phyloP scores from a whole-genome alignment of 2,888 invertebrate species.

The Diarsia rubi region DNA sequence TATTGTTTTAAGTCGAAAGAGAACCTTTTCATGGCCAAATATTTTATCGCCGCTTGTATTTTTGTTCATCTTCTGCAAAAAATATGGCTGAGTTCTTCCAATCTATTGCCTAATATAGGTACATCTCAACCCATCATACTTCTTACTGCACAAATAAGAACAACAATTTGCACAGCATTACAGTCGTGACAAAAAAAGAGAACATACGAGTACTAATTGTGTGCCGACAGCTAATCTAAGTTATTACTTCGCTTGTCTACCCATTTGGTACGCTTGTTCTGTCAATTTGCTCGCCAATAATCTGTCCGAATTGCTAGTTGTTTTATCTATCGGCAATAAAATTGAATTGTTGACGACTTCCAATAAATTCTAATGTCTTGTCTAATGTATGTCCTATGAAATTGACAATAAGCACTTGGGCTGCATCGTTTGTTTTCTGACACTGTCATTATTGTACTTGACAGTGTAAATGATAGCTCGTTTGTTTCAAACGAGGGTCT shows the following conservation, averaged over 20 bases:
- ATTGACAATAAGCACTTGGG: constrained; percentile 24
- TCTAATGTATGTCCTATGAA: constrained; percentile 25
- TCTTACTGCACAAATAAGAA: constrained; percentile 32
- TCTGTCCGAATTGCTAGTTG: constrained; percentile 58
- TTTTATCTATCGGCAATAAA: constrained; percentile 57
- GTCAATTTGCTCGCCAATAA: constrained; percentile 67
- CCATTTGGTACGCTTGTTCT: constrained; percentile 66
- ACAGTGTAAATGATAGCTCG: constrained; percentile 16
- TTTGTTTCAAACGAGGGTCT: constrained; percentile 30
- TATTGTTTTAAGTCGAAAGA: too few relatives aligned
- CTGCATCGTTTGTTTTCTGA: constrained; percentile 33
- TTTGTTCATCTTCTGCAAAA: neutral
- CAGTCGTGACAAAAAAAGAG: constrained; percentile 39
- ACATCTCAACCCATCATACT: constrained; percentile 5
- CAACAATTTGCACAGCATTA: constrained; percentile 39
- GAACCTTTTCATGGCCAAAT: neutral
- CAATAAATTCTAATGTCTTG: constrained; percentile 47
- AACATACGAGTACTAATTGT: constrained; percentile 62
- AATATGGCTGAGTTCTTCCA: neutral
- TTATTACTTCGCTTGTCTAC: constrained; percentile 62
- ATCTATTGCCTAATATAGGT: neutral
- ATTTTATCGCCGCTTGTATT: neutral
- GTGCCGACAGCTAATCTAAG: constrained; percentile 65
- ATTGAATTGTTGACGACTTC: constrained; percentile 60
- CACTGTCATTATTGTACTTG: constrained; percentile 34